Conservation (phyloP, 2,113 vertebrate species). For the Barnardius zonarius region DNA sequence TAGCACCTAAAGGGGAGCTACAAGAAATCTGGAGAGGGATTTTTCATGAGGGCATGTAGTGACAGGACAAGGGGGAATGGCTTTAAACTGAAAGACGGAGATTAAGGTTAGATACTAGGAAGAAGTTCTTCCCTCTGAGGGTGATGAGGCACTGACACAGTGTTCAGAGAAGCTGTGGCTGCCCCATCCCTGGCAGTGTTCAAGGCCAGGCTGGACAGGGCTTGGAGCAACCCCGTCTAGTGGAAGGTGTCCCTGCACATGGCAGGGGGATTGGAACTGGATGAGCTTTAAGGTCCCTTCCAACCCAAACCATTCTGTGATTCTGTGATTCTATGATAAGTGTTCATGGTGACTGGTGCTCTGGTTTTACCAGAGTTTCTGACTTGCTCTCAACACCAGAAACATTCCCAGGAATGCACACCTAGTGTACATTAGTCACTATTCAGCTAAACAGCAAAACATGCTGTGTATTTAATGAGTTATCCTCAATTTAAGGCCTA, state of each 20-base stretch:
- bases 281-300: neutral
- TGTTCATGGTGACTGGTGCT: neutral
- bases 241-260: neutral
- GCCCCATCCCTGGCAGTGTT: neutral
- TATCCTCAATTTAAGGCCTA: slow-evolving; percentile 54
- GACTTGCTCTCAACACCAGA: neutral
- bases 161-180: neutral
- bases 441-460: slow-evolving; percentile 20
- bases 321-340: neutral
- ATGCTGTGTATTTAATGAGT: slow-evolving; percentile 42
- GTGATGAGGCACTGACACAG: neutral
- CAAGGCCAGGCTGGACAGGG: neutral
- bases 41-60: neutral
- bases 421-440: slow-evolving; percentile 10
- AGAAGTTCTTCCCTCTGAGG: neutral
- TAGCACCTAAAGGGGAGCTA: neutral
- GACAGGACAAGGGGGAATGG: neutral
- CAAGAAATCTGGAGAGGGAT: neutral
- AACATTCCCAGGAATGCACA: slow-evolving; percentile 9
- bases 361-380: slow-evolving; percentile 9
- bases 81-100: neutral
- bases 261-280: neutral
- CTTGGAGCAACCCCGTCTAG: neutral
- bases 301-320: neutral
- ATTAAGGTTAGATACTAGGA: neutral